Conservation (phyloP, 2,888 invertebrate genomes). For the Amphimallon solstitiale region DNA sequence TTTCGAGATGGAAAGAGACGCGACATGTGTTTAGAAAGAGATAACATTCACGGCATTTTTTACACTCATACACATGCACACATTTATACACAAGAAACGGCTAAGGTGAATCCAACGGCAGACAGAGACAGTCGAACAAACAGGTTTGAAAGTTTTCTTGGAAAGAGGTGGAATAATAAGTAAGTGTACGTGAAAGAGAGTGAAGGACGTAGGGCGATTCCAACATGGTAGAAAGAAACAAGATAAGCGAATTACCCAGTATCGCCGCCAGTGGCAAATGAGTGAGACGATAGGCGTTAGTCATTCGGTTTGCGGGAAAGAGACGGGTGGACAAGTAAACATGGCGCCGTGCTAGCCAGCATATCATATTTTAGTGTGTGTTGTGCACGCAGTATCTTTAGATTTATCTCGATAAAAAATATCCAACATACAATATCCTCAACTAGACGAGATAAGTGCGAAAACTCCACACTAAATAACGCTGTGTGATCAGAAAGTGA, state of each 20-base stretch:
- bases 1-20: slow-evolving; percentile 41
- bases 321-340: slow-evolving; percentile 60
- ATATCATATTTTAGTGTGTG: slow-evolving; percentile 63
- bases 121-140: slow-evolving; percentile 59
- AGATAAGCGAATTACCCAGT: slow-evolving; percentile 57
- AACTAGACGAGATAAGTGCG: neutral
- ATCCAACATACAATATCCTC: neutral
- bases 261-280: slow-evolving; percentile 45
- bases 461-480: neutral
- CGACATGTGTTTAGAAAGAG: slow-evolving; percentile 20
- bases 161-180: slow-evolving; percentile 57
- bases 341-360: slow-evolving; percentile 64
- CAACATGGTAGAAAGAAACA: slow-evolving; percentile 51
- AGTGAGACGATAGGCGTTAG: slow-evolving; percentile 49
- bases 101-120: slow-evolving; percentile 62
- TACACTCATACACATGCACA: neutral
- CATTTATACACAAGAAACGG: slow-evolving; percentile 15
- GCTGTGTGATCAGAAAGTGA: slow-evolving; percentile 2
- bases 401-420: slow-evolving; percentile 47
- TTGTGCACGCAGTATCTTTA: slow-evolving; percentile 58
- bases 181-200: slow-evolving; percentile 47
- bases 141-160: slow-evolving; percentile 62
- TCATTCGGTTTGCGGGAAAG: slow-evolving; percentile 54
- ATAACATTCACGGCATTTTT: slow-evolving; percentile 10
- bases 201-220: slow-evolving; percentile 47